Evolutionary conservation across 2,888 invertebrate species (phyloP), one percentile per base, ranked within the genome.

Genomic region (Helobdella robusta): DNA sequence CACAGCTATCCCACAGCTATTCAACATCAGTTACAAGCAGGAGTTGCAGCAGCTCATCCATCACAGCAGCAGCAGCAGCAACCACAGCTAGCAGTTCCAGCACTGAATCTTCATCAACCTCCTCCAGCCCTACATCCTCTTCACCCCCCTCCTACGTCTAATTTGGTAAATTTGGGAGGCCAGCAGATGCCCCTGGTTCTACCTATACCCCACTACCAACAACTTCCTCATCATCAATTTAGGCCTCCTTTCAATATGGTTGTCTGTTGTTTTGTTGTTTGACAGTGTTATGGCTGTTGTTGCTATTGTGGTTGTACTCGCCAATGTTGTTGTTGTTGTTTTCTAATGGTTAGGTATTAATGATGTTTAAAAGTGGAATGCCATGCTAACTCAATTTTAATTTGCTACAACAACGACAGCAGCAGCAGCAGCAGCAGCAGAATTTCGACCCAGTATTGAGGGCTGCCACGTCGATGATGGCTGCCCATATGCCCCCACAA

Each of bases 171-270:
- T n/a, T n/a, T n/a, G n/a, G n/a, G n/a, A n/a, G n/a, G n/a, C 32
- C 30, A 50, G 32, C 52, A 18, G 25, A 34, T 11, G 40, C 64
- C 54, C 2, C n/a, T 54, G 4, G 40, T 32, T n/a, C 50, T 68
- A 71, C 70, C 68, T 48, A 68, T 70, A 48, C 70, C 69, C 66
- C 69, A 72, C 40, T 70, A 72, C 48, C 68, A 66, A 32, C 69
- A 72, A 6, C 68, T 68, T 25, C 4, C 15, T 4, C 54, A n/a
- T n/a, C n/a, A 54, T 11, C 5, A 28, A 23, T n/a, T 15, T 23
- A 23, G 28, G 30, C 54, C 28, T 11, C 50, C 50, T 20, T 50
- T 25, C 6, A 6, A 20, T 18, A 54, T n/a, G 50, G 18, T 50
- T 50, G 18, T 6, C 6, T n/a, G 50, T 15, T 6, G 50, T 15